These are phyloP conservation scores for Euspilapteryx auroguttella DNA, from an alignment of 2,888 invertebrate species.

Conservation along the genomic window DNA sequence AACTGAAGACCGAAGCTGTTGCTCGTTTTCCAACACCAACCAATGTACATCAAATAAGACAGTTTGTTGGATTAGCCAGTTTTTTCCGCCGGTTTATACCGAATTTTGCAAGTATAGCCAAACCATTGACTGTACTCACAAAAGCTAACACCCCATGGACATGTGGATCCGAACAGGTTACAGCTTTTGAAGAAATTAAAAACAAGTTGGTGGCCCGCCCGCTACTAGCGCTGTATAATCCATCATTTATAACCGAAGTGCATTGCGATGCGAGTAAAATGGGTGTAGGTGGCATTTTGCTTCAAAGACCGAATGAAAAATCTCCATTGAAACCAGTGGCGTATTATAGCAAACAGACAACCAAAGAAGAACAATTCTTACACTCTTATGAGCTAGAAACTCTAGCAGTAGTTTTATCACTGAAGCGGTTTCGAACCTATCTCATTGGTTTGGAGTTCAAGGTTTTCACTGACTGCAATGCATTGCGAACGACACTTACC, in stretches of 20 bases:
- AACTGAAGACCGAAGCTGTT: slow-evolving; percentile 8
- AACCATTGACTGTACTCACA: slow-evolving; percentile 6
- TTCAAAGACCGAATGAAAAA: slow-evolving; percentile 12
- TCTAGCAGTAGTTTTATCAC: slow-evolving; percentile 6
- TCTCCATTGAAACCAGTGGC: slow-evolving; percentile 11
- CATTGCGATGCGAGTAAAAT: slow-evolving; percentile 18
- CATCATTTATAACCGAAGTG: slow-evolving; percentile 9
- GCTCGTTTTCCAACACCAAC: slow-evolving; percentile 6
- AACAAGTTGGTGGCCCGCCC: slow-evolving; percentile 8
- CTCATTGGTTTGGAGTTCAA: slow-evolving; percentile 5
- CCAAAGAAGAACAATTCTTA: slow-evolving; percentile 14
- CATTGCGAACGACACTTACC: not conserved
- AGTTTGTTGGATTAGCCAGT: slow-evolving; percentile 9
- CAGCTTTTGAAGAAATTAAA: slow-evolving; percentile 11
- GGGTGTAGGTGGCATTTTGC: slow-evolving; percentile 15
- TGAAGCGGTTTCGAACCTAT: slow-evolving; percentile 5
- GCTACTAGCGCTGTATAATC: slow-evolving; percentile 9
- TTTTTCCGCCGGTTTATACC: slow-evolving; percentile 10
- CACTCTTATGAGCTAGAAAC: slow-evolving; percentile 7
- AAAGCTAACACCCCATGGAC: slow-evolving; percentile 8
- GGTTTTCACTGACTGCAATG: slow-evolving; percentile 2
- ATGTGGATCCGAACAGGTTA: slow-evolving; percentile 10
- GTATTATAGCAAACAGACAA: slow-evolving; percentile 15
- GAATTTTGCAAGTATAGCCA: slow-evolving; percentile 7
- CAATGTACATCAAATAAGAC: slow-evolving; percentile 8